Conservation (phyloP, 2,113 vertebrate species). For the Cyanocitta stelleri region DNA sequence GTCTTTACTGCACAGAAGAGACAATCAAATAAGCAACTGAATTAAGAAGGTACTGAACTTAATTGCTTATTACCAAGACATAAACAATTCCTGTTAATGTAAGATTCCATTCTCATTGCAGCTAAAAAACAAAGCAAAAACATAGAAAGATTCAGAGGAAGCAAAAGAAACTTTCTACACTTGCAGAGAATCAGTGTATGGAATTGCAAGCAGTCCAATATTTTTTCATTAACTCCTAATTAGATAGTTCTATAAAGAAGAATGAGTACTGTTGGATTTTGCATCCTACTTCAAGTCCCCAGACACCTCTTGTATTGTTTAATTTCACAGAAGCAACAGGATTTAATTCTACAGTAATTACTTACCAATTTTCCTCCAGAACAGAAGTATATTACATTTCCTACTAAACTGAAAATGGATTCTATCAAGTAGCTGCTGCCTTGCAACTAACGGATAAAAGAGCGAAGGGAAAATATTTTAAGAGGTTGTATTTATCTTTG, state of each 20-base stretch:
- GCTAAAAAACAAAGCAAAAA: background rate
- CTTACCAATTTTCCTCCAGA: background rate
- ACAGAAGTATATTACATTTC: background rate
- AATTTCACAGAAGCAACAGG: slow-evolving; percentile 9
- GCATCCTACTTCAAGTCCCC: background rate
- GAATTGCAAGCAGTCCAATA: background rate
- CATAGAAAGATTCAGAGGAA: background rate
- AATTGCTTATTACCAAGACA: background rate
- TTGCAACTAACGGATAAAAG: background rate
- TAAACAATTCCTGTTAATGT: background rate
- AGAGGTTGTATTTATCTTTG: background rate
- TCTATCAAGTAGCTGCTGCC: background rate
- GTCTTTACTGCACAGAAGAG: background rate
- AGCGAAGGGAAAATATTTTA: background rate
- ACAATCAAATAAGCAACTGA: background rate
- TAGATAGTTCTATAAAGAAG: slow-evolving; percentile 8
- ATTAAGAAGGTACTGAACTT: background rate
- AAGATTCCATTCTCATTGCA: background rate
- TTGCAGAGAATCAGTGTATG: background rate
- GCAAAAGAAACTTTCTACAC: background rate
- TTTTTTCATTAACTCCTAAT: slow-evolving; percentile 32
- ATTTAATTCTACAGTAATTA: slow-evolving; percentile 47
- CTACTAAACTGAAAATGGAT: background rate
- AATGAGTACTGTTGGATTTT: background rate
- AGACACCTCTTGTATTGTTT: background rate